These are phyloP conservation scores for Biston stratarius DNA, from an alignment of 2,888 invertebrate species.

Conservation along the genomic window DNA sequence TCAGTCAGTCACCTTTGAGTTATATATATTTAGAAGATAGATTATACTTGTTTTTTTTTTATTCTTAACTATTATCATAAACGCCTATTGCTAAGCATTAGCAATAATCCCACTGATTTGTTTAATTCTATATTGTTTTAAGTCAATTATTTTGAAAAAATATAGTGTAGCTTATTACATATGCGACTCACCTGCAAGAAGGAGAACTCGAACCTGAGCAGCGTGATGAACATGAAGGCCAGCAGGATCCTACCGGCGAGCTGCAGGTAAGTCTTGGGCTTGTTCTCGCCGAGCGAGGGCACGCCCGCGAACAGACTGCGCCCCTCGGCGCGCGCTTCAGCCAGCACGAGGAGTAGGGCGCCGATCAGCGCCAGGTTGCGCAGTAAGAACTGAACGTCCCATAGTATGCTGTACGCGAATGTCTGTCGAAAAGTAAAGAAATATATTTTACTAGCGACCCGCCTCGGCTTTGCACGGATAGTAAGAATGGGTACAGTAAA, in stretches of 20 bases:
- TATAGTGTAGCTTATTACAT: no score
- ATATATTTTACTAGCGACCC: no score
- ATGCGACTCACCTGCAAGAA: slow-evolving; percentile 90
- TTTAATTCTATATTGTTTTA: no score
- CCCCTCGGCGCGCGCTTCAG: slow-evolving; percentile 98
- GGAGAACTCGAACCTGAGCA: slow-evolving; percentile 96
- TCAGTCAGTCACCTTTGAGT: no score
- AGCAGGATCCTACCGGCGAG: slow-evolving; percentile 97
- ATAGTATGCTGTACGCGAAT: slow-evolving; percentile 97
- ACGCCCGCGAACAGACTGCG: slow-evolving; percentile 98
- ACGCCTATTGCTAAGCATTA: no score
- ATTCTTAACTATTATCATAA: no score
- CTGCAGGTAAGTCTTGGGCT: slow-evolving; percentile 98
- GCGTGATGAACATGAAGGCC: slow-evolving; percentile 99
- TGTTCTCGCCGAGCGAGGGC: slow-evolving; percentile 96
- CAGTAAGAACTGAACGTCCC: slow-evolving; percentile 98
- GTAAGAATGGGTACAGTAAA: no score
- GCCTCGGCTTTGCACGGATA: no score
- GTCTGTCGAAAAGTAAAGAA: slow-evolving; percentile 86
- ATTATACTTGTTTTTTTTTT: no score
- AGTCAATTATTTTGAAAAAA: no score
- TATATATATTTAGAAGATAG: no score
- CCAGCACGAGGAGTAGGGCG: slow-evolving; percentile 97
- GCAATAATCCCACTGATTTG: no score
- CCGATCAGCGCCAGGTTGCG: slow-evolving; percentile 98